A percentile compares a stretch with the other conserved stretches of the same genome.
Evolutionary conservation across 2,888 invertebrate genomes (phyloP).

Genomic region (Acleris sparsana): DNA sequence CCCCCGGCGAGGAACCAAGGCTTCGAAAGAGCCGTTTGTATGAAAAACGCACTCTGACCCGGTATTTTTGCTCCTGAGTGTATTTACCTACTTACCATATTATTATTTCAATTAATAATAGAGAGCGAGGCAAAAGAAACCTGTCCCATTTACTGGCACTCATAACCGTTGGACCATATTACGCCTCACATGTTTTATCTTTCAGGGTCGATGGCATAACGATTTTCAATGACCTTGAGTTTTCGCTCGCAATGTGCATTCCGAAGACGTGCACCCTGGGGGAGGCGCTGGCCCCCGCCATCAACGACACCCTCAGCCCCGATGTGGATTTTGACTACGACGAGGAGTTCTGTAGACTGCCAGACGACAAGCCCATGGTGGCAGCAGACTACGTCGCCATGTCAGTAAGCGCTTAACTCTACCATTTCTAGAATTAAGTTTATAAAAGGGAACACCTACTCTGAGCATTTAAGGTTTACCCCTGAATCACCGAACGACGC

Average conservation of each 20-base stretch:
- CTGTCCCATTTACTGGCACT: not conserved
- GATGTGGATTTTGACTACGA: conserved; percentile 41
- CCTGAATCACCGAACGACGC: no score
- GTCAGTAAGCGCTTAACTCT: conserved; percentile 41
- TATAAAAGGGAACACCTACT: no score
- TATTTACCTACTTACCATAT: no score
- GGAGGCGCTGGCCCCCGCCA: conserved; percentile 41
- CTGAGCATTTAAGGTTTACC: no score
- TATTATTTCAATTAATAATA: no score
- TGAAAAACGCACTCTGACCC: no score
- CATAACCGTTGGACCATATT: not conserved
- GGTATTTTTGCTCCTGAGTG: no score
- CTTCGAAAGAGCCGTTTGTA: no score
- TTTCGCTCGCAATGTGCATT: conserved; percentile 47
- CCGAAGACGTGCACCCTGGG: conserved; percentile 50
- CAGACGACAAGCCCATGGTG: conserved; percentile 50
- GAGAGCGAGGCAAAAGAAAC: not conserved
- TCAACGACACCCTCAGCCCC: no score
- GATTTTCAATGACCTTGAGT: conserved; percentile 19
- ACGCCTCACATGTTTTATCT: not conserved
- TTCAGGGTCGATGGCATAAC: not conserved
- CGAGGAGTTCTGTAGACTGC: conserved; percentile 48
- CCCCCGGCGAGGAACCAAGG: no score
- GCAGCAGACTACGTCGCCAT: conserved; percentile 47
- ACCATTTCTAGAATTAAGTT: not conserved